A percentile compares a stretch with the other conserved stretches of the same genome.
Evolutionary conservation across 2,888 invertebrate species (phyloP).

Genomic region (Myathropa florea): DNA sequence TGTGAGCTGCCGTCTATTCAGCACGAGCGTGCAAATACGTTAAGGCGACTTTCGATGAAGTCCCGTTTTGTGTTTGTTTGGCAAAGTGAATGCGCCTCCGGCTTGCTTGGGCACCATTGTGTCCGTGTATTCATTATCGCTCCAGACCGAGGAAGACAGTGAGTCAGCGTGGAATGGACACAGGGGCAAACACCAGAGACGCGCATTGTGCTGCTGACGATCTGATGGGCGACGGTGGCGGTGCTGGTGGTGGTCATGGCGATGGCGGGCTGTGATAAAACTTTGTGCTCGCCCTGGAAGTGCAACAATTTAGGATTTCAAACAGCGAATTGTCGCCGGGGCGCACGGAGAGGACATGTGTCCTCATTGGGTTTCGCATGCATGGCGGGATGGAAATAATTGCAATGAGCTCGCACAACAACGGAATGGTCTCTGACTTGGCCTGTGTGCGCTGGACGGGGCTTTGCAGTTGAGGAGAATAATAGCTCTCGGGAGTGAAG

Average conservation of each 20-base stretch:
- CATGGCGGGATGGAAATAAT: conserved; percentile 33
- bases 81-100: conserved; percentile 55
- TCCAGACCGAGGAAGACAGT: conserved; percentile 36
- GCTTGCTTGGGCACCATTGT: conserved; percentile 15
- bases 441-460: neutral
- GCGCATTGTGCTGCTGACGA: neutral
- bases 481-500: neutral
- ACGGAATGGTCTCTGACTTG: neutral
- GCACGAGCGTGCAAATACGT: conserved; percentile 43
- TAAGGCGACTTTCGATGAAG: conserved; percentile 48
- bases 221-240: neutral
- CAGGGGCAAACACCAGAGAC: conserved; percentile 46
- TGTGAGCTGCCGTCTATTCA: conserved; percentile 17
- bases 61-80: conserved; percentile 60
- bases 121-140: conserved; percentile 58
- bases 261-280: conserved; percentile 32
- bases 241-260: too few relatives aligned
- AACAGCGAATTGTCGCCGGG: conserved; percentile 59
- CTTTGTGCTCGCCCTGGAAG: conserved; percentile 34
- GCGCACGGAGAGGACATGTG: conserved; percentile 9
- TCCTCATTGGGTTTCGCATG: neutral
- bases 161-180: conserved; percentile 51
- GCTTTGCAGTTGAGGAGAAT: neutral
- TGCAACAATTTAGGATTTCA: conserved; percentile 52
- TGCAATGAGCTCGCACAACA: conserved; percentile 27